Base-by-base conservation (phyloP, 1,140 invertebrate species). In the Hyposmocoma kahamanoa region DNA sequence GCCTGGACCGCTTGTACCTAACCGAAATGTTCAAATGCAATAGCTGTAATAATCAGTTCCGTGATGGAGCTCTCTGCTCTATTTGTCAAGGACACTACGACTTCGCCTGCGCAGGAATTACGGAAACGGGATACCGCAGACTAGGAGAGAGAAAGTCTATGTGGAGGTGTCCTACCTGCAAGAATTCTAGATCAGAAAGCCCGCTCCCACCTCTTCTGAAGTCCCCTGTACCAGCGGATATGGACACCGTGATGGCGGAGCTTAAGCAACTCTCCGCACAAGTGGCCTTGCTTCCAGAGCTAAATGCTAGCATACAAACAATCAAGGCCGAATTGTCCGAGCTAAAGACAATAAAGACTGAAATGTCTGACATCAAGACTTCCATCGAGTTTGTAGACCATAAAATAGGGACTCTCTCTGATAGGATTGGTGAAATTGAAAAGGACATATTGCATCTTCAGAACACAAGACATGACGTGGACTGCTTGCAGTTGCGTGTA, bases 131-230 rank as follows among this genome's bases (percentile, higher is more conserved):
- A 2, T 67, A 38, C 26, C 44, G 56, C 13, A 59, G 53, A 45
- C 44, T 67, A 9, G 56, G 55, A 3, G 53, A 64, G 2, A 34
- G 58, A 36, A 61, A 47, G 53, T 20, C 15, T 11, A 22, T 45
- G 10, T 62, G 59, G 59, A 48, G 55, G 9, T 62, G 59, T 42
- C n/a, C 19, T 1, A 26, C 47, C 13, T 55, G 59, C 15, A 62
- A 59, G 26, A n/a, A n/a, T n/a, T n/a, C n/a, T n/a, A n/a, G n/a
- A n/a, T 15, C 36, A 9, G 43, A 17, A 19, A 4, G 42, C 30
- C 5, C 26, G 32, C 21, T 13, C 19, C 6, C 19, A 6, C 42
- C 13, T 38, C 39, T 8, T 47, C 47, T 20, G 20, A 24, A 9
- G 9, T 24, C 19, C 22, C 20, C 11, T n/a, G 15, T 46, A 13